Conservation (phyloP, 1,140 invertebrate species). For the Pissodes strobi region DNA sequence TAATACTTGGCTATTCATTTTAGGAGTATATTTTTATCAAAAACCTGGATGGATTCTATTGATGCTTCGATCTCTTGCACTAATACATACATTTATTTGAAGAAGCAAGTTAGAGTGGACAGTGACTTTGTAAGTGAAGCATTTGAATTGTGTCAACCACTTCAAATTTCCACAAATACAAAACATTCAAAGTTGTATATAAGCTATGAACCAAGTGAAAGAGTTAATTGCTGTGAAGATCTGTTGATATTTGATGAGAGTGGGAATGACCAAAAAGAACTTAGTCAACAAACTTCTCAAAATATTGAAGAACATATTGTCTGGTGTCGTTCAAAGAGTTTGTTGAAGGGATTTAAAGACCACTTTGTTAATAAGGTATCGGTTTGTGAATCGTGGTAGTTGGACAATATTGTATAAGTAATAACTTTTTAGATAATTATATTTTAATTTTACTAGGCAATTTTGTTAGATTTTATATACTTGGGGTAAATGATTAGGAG, state of each 20-base stretch:
- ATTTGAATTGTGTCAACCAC: conserved; percentile 35
- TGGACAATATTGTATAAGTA: too few relatives aligned
- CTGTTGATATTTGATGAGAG: conserved; percentile 37
- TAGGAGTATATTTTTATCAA: conserved; percentile 37
- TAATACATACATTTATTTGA: conserved; percentile 42
- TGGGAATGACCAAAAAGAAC: not conserved
- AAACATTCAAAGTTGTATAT: conserved; percentile 39
- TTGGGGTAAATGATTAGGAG: too few relatives aligned
- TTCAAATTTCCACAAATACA: conserved; percentile 18
- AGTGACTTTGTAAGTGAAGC: not conserved
- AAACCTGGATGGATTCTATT: conserved; percentile 38
- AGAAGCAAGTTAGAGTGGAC: conserved; percentile 12
- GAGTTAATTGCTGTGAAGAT: conserved; percentile 37
- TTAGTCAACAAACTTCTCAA: not conserved
- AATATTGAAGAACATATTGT: conserved; percentile 17
- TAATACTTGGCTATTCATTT: too few relatives aligned
- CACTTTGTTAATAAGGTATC: conserved; percentile 45
- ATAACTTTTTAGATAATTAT: too few relatives aligned
- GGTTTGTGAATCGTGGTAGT: conserved; percentile 42
- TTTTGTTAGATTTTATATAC: too few relatives aligned
- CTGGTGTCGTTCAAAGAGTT: conserved; percentile 38
- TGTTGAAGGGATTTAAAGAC: conserved; percentile 44
- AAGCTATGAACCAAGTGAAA: conserved; percentile 16
- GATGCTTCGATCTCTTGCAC: conserved; percentile 34
- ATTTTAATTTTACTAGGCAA: too few relatives aligned